These are phyloP conservation scores for Taxidea taxus DNA, from an alignment of 2,113 vertebrate species.

Conservation along the genomic window DNA sequence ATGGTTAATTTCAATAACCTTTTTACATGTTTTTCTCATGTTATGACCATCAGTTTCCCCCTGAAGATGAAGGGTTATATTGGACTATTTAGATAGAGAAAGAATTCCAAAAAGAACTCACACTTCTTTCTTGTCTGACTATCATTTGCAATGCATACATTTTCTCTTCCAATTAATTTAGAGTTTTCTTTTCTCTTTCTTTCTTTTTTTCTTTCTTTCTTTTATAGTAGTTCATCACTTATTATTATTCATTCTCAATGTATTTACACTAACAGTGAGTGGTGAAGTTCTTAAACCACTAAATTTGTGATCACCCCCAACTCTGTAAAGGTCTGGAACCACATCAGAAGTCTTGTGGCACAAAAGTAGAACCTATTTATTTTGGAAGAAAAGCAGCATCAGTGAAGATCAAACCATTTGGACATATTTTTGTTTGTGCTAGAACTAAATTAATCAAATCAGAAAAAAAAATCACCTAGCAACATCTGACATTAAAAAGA, in stretches of 20 bases:
- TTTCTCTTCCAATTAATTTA: background rate
- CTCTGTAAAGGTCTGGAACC: slow-evolving; percentile 2
- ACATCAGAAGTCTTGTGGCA: background rate
- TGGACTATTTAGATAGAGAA: slow-evolving; percentile 14
- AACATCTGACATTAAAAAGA: slow-evolving; percentile 45
- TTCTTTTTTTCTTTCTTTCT: background rate
- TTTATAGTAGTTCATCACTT: background rate
- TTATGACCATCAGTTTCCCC: background rate
- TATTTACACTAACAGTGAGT: background rate
- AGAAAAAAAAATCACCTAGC: slow-evolving; percentile 57
- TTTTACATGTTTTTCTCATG: background rate
- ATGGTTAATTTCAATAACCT: slow-evolving; percentile 28
- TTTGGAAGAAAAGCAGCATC: slow-evolving; percentile 39
- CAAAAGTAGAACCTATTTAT: slow-evolving; percentile 51
- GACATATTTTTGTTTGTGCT: slow-evolving; percentile 49
- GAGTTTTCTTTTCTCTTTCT: background rate
- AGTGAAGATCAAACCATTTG: slow-evolving; percentile 32
- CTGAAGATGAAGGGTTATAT: background rate
- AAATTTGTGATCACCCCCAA: background rate
- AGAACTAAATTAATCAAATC: slow-evolving; percentile 61
- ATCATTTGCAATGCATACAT: background rate
- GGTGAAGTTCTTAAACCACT: slow-evolving; percentile 10
- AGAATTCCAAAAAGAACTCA: slow-evolving; percentile 9
- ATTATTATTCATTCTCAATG: background rate
- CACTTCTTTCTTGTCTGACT: background rate